These are phyloP conservation scores for Holocentrus rufus DNA, from an alignment of 2,797 vertebrate species.

Conservation along the genomic window DNA sequence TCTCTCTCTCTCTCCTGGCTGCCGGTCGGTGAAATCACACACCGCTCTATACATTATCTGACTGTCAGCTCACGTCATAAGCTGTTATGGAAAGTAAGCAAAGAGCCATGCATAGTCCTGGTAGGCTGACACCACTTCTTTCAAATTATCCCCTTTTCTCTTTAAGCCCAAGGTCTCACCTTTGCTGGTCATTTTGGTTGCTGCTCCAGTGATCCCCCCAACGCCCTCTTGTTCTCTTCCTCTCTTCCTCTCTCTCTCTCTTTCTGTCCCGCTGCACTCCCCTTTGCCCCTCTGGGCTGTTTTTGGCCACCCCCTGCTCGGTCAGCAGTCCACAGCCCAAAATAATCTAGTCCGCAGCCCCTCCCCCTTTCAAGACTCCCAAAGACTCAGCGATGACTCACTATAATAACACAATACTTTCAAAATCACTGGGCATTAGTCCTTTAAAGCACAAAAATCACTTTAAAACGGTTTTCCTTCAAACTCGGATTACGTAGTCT, in stretches of 20 bases:
- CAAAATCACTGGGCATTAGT: background rate
- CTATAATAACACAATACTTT: conserved; percentile 23
- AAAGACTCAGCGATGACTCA: conserved; percentile 40
- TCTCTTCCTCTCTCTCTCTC: conserved; percentile 33
- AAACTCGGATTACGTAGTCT: background rate
- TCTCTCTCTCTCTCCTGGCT: conserved; percentile 12
- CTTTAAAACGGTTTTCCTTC: background rate
- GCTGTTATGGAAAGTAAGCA: background rate
- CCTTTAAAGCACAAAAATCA: background rate
- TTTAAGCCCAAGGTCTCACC: conserved; percentile 71
- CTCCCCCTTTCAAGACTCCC: conserved; percentile 57
- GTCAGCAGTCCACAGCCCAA: conserved; percentile 83
- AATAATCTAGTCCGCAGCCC: conserved; percentile 79
- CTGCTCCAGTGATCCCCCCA: conserved; percentile 51
- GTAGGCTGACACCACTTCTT: background rate
- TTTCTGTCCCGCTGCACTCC: conserved; percentile 63
- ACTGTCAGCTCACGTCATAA: background rate
- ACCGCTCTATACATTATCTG: background rate
- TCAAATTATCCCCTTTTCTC: conserved; percentile 22
- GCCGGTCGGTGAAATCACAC: conserved; percentile 22
- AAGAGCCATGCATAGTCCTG: conserved; percentile 5
- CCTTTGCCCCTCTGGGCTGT: conserved; percentile 72
- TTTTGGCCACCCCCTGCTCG: conserved; percentile 79
- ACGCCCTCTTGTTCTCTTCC: conserved; percentile 44
- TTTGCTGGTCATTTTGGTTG: conserved; percentile 82